Base-by-base conservation (phyloP, 2,797 vertebrate species). In the Poeciliopsis gracilis region DNA sequence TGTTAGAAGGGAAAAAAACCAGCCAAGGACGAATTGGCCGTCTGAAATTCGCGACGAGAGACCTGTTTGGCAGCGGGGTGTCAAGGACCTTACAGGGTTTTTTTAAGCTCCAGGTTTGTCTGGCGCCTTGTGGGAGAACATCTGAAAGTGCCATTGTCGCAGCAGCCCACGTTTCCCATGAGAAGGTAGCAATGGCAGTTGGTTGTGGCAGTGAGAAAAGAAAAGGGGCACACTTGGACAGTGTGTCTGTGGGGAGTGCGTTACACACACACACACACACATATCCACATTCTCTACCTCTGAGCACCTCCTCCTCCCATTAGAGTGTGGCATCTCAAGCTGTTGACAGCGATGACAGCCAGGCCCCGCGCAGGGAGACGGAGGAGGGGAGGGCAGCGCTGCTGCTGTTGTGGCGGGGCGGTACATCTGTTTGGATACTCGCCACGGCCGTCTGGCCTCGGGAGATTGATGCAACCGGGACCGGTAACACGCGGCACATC, bases 271-370 rank as follows among this genome's bases (percentile, higher is more conserved):
- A 25, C 72, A 47, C 18, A 38, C 46, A 28, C 61, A 30, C 38
- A 41, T 1, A 51, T 51, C 20, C 73, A 36, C 61, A 47, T 51
- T 45, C 63, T n/a, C 46, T 38, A 30, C 76, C 49, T 73, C 75
- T n/a, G 55, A 74, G 61, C 78, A 74, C 87, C 82, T 57, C 85
- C 82, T 81, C 80, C 66, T 76, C 86, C 82, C 79, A 82, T 92
- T 91, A 91, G 81, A 86, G 84, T 72, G 86, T 89, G 82, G 76
- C 84, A 88, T 87, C 86, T 82, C 36, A 38, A 77, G 86, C 90
- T 87, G 89, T 86, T 91, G 92, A 93, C 89, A 90, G 90, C 80
- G 2, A 55, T 91, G 92, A 91, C 90, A 91, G 90, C 82, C 82
- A 91, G 90, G 83, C 82, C 57, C 41, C 46, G 84, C 11, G n/a